Percentiles rank a stretch among this genome's conserved stretches.
Conservation (phyloP, 2,888 invertebrate genomes). For the Norana najaformis region DNA sequence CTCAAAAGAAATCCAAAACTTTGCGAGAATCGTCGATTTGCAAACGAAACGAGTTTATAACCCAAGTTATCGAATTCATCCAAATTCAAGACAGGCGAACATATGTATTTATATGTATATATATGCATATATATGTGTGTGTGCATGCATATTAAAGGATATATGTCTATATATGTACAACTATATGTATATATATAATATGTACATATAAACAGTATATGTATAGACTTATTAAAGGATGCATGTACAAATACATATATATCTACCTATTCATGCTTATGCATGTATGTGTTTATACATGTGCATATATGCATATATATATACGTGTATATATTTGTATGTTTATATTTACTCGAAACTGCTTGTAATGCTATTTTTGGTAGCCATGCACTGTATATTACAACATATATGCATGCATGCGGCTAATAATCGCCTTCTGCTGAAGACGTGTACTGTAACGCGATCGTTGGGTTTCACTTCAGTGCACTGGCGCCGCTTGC, state of each 20-base stretch:
- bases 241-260: not conserved
- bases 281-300: too few species aligned
- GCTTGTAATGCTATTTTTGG: too few species aligned
- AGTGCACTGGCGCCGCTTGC: not conserved
- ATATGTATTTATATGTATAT: not conserved
- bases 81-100: not conserved
- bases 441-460: not conserved
- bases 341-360: too few species aligned
- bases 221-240: not conserved
- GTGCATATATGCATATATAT: not conserved
- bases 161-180: not conserved
- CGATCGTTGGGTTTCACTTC: not conserved
- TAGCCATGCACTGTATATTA: too few species aligned
- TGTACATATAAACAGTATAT: not conserved
- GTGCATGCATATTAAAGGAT: not conserved
- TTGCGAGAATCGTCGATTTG: not conserved
- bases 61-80: not conserved
- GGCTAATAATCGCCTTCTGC: not conserved
- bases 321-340: too few species aligned
- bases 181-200: not conserved
- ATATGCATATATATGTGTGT: not conserved
- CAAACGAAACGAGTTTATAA: not conserved
- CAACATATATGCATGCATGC: too few species aligned
- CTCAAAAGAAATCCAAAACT: not conserved
- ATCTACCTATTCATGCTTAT: too few species aligned